A percentile compares a stretch with the other conserved stretches of the same genome.
These are phyloP conservation scores for Carollia perspicillata DNA, from an alignment of 2,113 vertebrate species.

Conservation along the genomic window DNA sequence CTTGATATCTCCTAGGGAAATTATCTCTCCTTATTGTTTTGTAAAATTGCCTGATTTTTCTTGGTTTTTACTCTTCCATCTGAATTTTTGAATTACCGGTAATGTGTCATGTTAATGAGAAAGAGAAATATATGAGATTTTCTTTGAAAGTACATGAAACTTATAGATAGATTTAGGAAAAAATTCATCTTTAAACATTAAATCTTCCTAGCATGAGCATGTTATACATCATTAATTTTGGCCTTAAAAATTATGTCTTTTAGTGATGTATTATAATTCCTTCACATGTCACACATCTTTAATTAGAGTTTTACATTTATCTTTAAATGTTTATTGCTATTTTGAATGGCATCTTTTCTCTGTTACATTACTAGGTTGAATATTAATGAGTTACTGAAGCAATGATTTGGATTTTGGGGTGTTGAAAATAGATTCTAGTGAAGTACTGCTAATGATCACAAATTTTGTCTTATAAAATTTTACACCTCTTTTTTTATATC, in stretches of 20 bases:
- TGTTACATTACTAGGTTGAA: not conserved
- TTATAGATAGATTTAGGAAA: not conserved
- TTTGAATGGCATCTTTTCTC: not conserved
- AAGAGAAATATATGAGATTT: not conserved
- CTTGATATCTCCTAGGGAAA: not conserved
- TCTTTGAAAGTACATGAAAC: not conserved
- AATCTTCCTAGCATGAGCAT: not conserved
- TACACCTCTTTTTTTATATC: not conserved
- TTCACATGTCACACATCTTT: not conserved
- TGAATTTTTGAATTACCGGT: constrained; percentile 4
- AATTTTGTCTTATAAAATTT: not conserved
- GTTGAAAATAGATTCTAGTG: not conserved
- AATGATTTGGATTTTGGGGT: not conserved
- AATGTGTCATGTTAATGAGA: not conserved
- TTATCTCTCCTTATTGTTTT: not conserved
- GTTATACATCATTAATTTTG: not conserved
- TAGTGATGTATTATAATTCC: not conserved
- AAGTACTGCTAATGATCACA: not conserved
- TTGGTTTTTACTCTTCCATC: not conserved
- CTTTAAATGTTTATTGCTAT: constrained; percentile 1
- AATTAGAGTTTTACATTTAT: not conserved
- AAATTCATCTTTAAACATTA: constrained; percentile 8
- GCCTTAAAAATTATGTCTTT: not conserved
- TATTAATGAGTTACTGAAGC: not conserved
- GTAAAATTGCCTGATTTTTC: not conserved